Percentiles rank a stretch among this genome's conserved stretches.
Conservation (phyloP, 2,797 vertebrate species). For the Malacoctenus gilli region DNA sequence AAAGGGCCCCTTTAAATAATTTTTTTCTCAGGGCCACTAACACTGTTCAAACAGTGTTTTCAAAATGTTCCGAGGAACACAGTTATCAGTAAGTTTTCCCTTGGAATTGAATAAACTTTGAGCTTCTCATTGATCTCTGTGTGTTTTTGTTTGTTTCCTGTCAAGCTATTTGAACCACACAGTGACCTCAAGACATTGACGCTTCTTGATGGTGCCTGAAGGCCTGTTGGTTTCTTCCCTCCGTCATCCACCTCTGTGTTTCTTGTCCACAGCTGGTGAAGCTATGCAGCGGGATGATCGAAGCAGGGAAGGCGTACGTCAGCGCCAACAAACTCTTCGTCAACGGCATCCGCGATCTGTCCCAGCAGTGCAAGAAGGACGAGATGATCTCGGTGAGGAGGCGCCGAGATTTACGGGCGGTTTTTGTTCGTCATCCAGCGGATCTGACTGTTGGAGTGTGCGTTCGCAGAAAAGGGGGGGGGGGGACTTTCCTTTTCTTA, state of each 20-base stretch:
- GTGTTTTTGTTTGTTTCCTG: no score
- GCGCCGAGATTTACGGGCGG: neutral
- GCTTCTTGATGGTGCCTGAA: no score
- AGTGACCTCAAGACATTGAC: no score
- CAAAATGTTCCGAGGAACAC: no score
- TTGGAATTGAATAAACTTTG: no score
- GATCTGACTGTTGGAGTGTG: neutral
- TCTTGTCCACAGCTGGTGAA: conserved; percentile 88
- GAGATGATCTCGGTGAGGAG: conserved; percentile 91
- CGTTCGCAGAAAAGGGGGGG: neutral
- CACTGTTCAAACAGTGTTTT: no score
- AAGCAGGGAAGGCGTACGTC: conserved; percentile 92
- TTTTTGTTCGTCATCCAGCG: neutral
- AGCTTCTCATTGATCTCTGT: no score
- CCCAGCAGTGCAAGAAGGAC: conserved; percentile 95
- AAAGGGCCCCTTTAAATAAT: no score
- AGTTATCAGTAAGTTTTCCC: no score
- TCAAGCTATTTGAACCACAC: no score
- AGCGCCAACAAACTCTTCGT: conserved; percentile 95
- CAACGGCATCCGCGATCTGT: conserved; percentile 92
- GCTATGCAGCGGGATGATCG: conserved; percentile 95
- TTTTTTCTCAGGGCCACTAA: no score
- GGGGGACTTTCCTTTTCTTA: conserved; percentile 33
- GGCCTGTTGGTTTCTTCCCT: neutral
- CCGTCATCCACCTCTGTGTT: conserved; percentile 2